A percentile compares a stretch with the other conserved stretches of the same genome.
Conservation (phyloP, 2,888 invertebrate species). For the Dynastes grantii region DNA sequence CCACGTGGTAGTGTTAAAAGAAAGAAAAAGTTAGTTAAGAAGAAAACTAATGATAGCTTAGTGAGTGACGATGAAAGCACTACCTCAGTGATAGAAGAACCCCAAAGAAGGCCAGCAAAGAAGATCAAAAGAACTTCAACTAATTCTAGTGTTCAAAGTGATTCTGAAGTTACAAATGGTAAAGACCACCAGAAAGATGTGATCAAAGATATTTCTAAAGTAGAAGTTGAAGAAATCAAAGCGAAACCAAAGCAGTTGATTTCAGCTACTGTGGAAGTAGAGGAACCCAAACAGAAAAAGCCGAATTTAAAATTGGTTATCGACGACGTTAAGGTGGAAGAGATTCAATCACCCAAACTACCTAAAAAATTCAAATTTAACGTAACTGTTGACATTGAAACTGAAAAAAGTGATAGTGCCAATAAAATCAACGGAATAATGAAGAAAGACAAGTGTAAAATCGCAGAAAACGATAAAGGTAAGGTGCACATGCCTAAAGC, state of each 20-base stretch:
- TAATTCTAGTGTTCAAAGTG: slow-evolving; percentile 54
- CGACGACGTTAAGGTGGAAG: slow-evolving; percentile 76
- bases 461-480: slow-evolving; percentile 51
- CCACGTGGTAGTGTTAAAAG: slow-evolving; percentile 60
- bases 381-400: slow-evolving; percentile 65
- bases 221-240: slow-evolving; percentile 72
- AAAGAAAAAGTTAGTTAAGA: slow-evolving; percentile 64
- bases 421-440: slow-evolving; percentile 18
- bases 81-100: slow-evolving; percentile 31
- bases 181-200: slow-evolving; percentile 53
- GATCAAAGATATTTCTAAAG: slow-evolving; percentile 67
- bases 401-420: neutral
- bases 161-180: slow-evolving; percentile 42
- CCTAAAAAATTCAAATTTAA: slow-evolving; percentile 67
- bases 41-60: slow-evolving; percentile 62
- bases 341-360: slow-evolving; percentile 68
- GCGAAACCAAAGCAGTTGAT: slow-evolving; percentile 72
- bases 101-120: slow-evolving; percentile 61
- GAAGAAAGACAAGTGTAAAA: slow-evolving; percentile 42
- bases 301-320: slow-evolving; percentile 74
- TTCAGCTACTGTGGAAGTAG: slow-evolving; percentile 73
- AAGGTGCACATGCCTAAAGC: slow-evolving; percentile 58
- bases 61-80: slow-evolving; percentile 51
- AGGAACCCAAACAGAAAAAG: slow-evolving; percentile 68
- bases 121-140: slow-evolving; percentile 61